Conservation (phyloP, 2,113 vertebrate genomes). For the Chunga burmeisteri region DNA sequence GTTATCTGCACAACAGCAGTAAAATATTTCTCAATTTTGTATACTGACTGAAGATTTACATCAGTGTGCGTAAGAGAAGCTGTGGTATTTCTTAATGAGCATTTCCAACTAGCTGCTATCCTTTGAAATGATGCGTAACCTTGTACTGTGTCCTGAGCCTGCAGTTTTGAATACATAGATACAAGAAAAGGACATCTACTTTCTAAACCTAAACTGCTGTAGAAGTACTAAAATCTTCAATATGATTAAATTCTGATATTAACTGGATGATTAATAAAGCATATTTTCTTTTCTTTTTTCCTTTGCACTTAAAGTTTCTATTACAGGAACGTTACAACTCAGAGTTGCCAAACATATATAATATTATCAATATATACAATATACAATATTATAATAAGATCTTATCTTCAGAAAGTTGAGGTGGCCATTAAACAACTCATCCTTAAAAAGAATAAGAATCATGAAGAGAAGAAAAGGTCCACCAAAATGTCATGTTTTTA, state of each 20-base stretch:
- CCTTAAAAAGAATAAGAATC: not conserved
- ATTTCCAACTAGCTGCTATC: not conserved
- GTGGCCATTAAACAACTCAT: not conserved
- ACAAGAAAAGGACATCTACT: not conserved
- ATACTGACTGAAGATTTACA: not conserved
- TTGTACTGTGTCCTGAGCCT: not conserved
- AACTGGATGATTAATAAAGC: not conserved
- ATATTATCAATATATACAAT: not conserved
- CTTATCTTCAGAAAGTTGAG: not conserved
- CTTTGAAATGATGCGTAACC: not conserved
- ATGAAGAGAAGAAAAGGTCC: not conserved
- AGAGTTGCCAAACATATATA: not conserved
- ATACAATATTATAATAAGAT: not conserved
- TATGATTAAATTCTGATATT: not conserved
- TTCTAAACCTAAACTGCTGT: not conserved
- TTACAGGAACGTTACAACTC: not conserved
- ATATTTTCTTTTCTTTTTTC: not conserved
- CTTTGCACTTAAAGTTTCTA: not conserved
- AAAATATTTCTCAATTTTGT: not conserved
- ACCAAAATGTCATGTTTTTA: not conserved
- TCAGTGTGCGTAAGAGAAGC: not conserved
- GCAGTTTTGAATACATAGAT: not conserved
- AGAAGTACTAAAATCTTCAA: not conserved
- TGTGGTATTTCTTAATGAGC: not conserved
- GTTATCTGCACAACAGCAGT: not conserved